Conservation (phyloP, 2,888 invertebrate genomes). For the Drosophila testacea region DNA sequence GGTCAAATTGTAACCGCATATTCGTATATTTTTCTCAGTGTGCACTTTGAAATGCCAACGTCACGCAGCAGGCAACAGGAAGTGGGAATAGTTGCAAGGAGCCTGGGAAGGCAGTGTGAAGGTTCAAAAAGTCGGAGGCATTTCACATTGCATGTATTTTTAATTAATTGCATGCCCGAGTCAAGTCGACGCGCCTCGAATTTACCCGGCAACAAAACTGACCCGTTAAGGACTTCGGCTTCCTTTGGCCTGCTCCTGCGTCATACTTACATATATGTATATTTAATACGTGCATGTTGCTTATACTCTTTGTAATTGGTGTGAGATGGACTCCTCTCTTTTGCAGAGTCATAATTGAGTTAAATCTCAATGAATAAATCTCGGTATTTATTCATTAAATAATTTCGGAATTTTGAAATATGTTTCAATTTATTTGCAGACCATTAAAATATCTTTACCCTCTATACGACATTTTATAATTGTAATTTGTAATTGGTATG, state of each 20-base stretch:
- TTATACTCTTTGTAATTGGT: slow-evolving; percentile 28
- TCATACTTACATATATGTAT: not conserved
- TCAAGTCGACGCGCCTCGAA: slow-evolving; percentile 46
- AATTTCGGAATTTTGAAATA: slow-evolving; percentile 17
- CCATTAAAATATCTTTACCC: too few relatives aligned
- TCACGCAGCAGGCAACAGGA: slow-evolving; percentile 8
- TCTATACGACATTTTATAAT: too few relatives aligned
- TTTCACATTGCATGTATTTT: slow-evolving; percentile 76
- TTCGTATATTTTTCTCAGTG: slow-evolving; percentile 33
- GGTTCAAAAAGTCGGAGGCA: slow-evolving; percentile 57
- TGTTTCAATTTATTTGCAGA: not conserved
- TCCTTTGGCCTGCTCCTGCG: not conserved
- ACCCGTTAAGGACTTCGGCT: slow-evolving; percentile 8
- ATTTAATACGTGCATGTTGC: slow-evolving; percentile 12
- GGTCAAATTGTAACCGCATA: slow-evolving; percentile 66
- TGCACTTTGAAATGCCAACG: slow-evolving; percentile 24
- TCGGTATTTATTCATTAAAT: slow-evolving; percentile 31
- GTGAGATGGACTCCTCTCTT: slow-evolving; percentile 6
- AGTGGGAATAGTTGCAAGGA: not conserved
- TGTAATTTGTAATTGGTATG: slow-evolving; percentile 17
- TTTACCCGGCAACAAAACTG: slow-evolving; percentile 26
- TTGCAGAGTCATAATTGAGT: slow-evolving; percentile 28
- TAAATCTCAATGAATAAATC: slow-evolving; percentile 29
- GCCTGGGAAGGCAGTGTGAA: not conserved
- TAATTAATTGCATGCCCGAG: slow-evolving; percentile 76